These are phyloP conservation scores for Ryuthela nishihirai DNA, from an alignment of 2,888 invertebrate species.

Conservation along the genomic window DNA sequence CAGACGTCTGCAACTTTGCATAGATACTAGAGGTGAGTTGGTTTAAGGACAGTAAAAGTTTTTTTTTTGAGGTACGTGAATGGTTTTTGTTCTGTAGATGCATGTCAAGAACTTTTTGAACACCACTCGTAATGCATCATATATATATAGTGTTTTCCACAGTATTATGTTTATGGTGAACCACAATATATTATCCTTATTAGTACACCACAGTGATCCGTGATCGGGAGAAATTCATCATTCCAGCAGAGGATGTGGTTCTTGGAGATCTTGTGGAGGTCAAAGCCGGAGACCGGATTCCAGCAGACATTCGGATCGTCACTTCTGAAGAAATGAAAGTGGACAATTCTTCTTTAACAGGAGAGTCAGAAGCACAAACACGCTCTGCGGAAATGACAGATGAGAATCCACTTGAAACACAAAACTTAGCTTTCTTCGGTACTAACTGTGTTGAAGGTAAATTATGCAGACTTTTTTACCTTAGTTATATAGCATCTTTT, in stretches of 20 bases:
- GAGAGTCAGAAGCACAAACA: background rate
- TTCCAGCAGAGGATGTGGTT: conserved; percentile 6
- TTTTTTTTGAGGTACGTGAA: too few relatives aligned
- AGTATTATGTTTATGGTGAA: too few relatives aligned
- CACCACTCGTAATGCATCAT: too few relatives aligned
- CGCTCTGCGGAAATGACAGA: conserved; percentile 45
- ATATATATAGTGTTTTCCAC: too few relatives aligned
- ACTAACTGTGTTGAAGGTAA: conserved; percentile 45
- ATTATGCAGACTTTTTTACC: background rate
- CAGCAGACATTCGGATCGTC: conserved; percentile 25
- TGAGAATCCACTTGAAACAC: conserved; percentile 46
- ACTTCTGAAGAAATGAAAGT: conserved; percentile 8
- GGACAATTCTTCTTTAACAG: conserved; percentile 1
- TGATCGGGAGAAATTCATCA: conserved; percentile 10
- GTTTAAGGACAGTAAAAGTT: too few relatives aligned
- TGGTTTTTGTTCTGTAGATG: too few relatives aligned
- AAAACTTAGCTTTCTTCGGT: conserved; percentile 45
- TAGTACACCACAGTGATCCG: conserved; percentile 21
- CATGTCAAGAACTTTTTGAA: too few relatives aligned
- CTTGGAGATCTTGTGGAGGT: conserved; percentile 28
- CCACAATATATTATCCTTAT: too few relatives aligned
- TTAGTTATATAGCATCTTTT: too few relatives aligned
- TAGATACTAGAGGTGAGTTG: too few relatives aligned
- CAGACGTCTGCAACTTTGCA: too few relatives aligned
- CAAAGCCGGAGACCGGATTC: conserved; percentile 20